Percentiles rank a stretch among this genome's conserved stretches.
phyloP scores from a whole-genome alignment of 2,888 invertebrate genomes.

The Lutraria lutraria region DNA sequence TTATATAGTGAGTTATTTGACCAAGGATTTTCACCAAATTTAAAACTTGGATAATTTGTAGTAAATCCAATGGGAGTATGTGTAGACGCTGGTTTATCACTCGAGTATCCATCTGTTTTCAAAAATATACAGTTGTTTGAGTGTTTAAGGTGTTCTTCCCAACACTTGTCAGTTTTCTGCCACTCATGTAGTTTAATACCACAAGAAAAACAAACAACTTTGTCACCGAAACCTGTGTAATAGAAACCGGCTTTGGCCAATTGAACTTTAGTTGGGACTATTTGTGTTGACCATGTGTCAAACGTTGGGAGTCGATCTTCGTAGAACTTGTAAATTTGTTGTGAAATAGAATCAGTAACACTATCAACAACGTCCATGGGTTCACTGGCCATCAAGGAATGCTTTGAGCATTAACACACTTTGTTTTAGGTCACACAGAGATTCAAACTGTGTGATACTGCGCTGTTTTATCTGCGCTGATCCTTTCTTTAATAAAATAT shows the following conservation, averaged over 20 bases:
- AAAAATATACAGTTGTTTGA: no score
- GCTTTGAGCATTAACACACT: neutral
- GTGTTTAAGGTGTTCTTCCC: constrained; percentile 36
- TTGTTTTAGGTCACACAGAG: constrained; percentile 31
- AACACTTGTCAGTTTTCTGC: constrained; percentile 23
- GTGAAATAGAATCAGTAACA: constrained; percentile 6
- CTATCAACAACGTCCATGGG: constrained; percentile 19
- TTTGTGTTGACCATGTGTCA: constrained; percentile 28
- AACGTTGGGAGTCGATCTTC: constrained; percentile 7
- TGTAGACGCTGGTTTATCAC: no score
- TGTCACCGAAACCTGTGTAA: constrained; percentile 30
- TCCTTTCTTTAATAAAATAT: constrained; percentile 34
- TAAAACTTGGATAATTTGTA: no score
- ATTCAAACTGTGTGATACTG: constrained; percentile 15
- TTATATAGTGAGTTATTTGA: neutral
- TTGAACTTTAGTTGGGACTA: constrained; percentile 10
- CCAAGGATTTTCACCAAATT: no score
- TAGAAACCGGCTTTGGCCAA: constrained; percentile 28
- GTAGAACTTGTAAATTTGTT: constrained; percentile 8
- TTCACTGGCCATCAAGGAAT: constrained; percentile 28
- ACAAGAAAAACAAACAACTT: constrained; percentile 24
- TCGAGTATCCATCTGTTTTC: neutral
- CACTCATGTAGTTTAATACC: neutral
- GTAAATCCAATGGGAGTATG: no score
- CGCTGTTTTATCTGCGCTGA: constrained; percentile 14